phyloP scores from a whole-genome alignment of 2,797 vertebrate genomes.

The Jordanella pulchra region DNA sequence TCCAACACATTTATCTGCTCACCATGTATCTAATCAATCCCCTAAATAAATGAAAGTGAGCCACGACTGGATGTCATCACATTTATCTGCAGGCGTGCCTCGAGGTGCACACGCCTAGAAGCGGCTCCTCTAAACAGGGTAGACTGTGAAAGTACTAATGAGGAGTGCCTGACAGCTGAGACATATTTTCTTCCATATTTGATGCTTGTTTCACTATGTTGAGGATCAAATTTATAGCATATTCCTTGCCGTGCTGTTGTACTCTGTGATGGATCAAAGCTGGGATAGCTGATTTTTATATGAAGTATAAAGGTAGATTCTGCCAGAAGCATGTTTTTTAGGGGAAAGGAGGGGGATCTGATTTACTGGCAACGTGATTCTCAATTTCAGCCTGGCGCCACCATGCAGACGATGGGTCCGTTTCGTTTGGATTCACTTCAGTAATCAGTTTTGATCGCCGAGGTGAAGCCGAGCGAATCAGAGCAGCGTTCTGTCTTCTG shows the following conservation, averaged over 20 bases:
- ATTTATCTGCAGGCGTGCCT: conserved; percentile 72
- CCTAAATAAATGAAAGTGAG: conserved; percentile 76
- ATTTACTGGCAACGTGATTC: conserved; percentile 74
- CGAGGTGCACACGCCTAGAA: conserved; percentile 63
- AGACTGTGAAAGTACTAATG: conserved; percentile 53
- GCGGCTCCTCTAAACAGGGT: conserved; percentile 52
- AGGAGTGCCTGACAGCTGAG: conserved; percentile 48
- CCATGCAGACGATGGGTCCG: conserved; percentile 70
- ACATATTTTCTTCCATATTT: conserved; percentile 47
- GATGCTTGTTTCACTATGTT: conserved; percentile 37
- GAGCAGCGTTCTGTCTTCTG: conserved; percentile 64
- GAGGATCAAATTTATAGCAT: conserved; percentile 25
- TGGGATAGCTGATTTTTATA: conserved; percentile 35
- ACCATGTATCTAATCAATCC: conserved; percentile 78
- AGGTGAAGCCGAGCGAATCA: conserved; percentile 75
- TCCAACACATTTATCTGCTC: conserved; percentile 74
- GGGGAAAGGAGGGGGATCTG: conserved; percentile 50
- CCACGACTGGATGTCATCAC: conserved; percentile 71
- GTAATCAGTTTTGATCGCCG: conserved; percentile 67
- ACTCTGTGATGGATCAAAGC: conserved; percentile 49
- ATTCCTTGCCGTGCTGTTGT: conserved; percentile 31
- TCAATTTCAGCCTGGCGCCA: conserved; percentile 69
- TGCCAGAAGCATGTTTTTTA: conserved; percentile 41
- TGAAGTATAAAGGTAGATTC: conserved; percentile 55
- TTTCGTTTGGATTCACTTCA: conserved; percentile 71